Percentiles rank a stretch among this genome's conserved stretches.
Evolutionary conservation across 2,113 vertebrate species (phyloP).

Genomic region (Hiodon alosoides): DNA sequence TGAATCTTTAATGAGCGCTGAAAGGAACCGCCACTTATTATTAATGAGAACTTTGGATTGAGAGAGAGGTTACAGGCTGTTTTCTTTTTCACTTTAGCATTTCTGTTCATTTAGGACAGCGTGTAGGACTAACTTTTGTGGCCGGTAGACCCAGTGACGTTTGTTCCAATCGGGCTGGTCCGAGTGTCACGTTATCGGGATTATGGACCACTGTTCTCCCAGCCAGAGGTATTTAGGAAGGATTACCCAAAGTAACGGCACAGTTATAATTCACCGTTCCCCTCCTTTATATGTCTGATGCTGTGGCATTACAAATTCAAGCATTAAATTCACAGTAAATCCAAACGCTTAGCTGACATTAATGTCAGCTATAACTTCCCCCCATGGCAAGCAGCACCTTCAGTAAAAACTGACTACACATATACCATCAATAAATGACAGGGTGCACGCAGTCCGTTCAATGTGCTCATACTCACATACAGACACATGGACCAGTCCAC

Average conservation of each 20-base stretch:
- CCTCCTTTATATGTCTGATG: not conserved
- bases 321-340: not conserved
- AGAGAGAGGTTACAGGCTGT: not conserved
- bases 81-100: constrained; percentile 11
- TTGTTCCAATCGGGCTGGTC: not conserved
- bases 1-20: constrained; percentile 27
- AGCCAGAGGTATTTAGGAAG: not conserved
- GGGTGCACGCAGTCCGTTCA: too few relatives aligned
- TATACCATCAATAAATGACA: too few relatives aligned
- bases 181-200: not conserved
- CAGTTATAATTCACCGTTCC: not conserved
- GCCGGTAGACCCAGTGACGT: too few relatives aligned
- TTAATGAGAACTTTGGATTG: constrained; percentile 26
- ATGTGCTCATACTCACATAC: too few relatives aligned
- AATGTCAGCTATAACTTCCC: not conserved
- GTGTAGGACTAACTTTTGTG: not conserved
- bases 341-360: not conserved
- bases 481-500: too few relatives aligned
- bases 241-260: not conserved
- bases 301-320: not conserved
- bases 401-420: too few relatives aligned
- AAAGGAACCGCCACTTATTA: constrained; percentile 15
- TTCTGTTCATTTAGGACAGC: constrained; percentile 12
- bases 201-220: not conserved
- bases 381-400: too few relatives aligned